phyloP scores from a whole-genome alignment of 1,140 invertebrate species.

The Drosophila triauraria region DNA sequence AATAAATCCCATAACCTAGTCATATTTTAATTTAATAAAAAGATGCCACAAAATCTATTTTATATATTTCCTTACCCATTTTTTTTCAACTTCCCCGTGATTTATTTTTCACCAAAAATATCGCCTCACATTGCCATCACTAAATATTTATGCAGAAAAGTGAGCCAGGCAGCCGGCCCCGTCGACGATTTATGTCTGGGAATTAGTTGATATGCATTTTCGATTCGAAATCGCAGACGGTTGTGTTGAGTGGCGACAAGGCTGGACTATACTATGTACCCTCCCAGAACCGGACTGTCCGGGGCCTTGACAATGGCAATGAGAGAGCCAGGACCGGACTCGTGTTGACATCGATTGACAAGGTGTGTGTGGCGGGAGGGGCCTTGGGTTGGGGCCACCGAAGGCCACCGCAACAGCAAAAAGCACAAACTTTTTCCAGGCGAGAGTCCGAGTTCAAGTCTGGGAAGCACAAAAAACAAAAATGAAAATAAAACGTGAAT shows the following conservation, averaged over 20 bases:
- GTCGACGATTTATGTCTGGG: conserved; percentile 51
- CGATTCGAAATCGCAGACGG: conserved; percentile 57
- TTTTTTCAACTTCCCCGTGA: too few species aligned
- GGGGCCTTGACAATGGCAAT: conserved; percentile 73
- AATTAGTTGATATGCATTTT: conserved; percentile 59
- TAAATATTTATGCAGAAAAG: conserved; percentile 41
- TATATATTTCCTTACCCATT: background rate
- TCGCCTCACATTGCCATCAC: conserved; percentile 22
- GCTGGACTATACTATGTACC: conserved; percentile 13
- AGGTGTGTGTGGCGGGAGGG: conserved; percentile 14
- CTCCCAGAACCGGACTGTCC: conserved; percentile 28
- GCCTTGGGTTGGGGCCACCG: background rate
- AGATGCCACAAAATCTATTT: fast-evolving
- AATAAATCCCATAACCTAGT: background rate
- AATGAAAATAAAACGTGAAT: conserved; percentile 39
- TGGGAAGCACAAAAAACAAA: conserved; percentile 8
- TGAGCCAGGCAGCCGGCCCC: conserved; percentile 2
- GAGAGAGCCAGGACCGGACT: conserved; percentile 30
- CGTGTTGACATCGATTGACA: conserved; percentile 78
- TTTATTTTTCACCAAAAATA: background rate
- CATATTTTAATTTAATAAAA: background rate
- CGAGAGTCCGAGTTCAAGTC: conserved; percentile 40
- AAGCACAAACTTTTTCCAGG: conserved; percentile 34
- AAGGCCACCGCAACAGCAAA: conserved; percentile 35
- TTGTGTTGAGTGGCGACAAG: conserved; percentile 24